Conservation (phyloP, 2,797 vertebrate genomes). For the Hippocampus kuda region DNA sequence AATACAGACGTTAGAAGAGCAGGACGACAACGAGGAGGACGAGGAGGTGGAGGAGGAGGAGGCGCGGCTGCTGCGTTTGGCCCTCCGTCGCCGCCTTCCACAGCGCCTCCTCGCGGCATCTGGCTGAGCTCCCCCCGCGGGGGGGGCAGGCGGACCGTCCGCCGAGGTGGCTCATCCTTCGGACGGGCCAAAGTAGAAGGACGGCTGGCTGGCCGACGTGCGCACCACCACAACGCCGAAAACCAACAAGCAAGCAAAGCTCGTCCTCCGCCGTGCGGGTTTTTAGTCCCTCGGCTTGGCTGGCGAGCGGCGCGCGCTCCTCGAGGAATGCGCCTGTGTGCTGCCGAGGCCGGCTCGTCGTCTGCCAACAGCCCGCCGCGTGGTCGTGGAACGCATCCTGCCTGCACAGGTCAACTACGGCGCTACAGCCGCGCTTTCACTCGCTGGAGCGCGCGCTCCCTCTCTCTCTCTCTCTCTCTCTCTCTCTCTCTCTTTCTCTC, state of each 20-base stretch:
- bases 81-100: background rate
- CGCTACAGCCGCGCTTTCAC: constrained; percentile 16
- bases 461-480: background rate
- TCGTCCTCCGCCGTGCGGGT: constrained; percentile 8
- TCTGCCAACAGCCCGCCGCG: constrained; percentile 23
- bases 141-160: background rate
- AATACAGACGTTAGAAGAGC: constrained; percentile 27
- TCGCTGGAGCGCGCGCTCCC: constrained; percentile 16
- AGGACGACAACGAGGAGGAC: too few relatives aligned
- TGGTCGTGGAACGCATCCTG: constrained; percentile 27
- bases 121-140: background rate
- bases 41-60: too few relatives aligned
- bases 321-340: constrained; percentile 30
- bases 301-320: constrained; percentile 7
- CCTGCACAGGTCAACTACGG: constrained; percentile 46
- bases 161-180: background rate
- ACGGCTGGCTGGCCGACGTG: background rate
- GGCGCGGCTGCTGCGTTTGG: background rate
- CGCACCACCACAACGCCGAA: too few relatives aligned
- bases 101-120: background rate
- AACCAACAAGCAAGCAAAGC: background rate
- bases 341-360: constrained; percentile 14
- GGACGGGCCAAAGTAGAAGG: background rate
- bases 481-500: too few relatives aligned
- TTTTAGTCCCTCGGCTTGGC: constrained; percentile 31